These are phyloP conservation scores for Rhabdomys pumilio DNA, from an alignment of 2,797 vertebrate species.

Conservation along the genomic window DNA sequence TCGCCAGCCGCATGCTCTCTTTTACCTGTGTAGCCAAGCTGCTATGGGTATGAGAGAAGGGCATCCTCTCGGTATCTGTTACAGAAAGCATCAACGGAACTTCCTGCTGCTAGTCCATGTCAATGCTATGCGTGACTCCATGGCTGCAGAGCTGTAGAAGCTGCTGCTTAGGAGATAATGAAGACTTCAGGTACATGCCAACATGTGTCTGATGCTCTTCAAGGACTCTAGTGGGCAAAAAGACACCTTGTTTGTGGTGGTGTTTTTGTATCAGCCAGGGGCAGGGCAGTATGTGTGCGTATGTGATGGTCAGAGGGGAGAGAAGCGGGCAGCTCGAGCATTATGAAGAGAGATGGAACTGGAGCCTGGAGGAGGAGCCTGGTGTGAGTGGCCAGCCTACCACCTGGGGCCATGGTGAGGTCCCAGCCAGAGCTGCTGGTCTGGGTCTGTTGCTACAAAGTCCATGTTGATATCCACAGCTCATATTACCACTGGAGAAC, in stretches of 20 bases:
- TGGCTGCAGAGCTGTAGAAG: neutral
- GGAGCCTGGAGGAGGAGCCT: neutral
- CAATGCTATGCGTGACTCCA: neutral
- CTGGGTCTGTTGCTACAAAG: neutral
- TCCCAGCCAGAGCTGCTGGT: neutral
- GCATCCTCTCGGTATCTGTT: neutral
- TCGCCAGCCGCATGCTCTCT: neutral
- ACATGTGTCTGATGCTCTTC: conserved; percentile 9
- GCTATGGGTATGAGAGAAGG: conserved; percentile 23
- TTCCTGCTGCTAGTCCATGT: neutral
- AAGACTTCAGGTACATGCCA: conserved; percentile 18
- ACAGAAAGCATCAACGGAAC: neutral
- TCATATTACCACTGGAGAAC: neutral
- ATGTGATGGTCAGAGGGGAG: neutral
- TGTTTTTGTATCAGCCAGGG: neutral
- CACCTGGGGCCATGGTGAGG: no score
- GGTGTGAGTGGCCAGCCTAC: neutral
- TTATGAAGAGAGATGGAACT: neutral
- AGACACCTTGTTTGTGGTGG: neutral
- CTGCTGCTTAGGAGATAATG: neutral
- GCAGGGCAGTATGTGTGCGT: neutral
- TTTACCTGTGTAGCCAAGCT: neutral
- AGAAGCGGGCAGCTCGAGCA: neutral
- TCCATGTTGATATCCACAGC: neutral
- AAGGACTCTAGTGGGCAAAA: neutral